phyloP scores from a whole-genome alignment of 2,888 invertebrate genomes.

The Polyommatus icarus region DNA sequence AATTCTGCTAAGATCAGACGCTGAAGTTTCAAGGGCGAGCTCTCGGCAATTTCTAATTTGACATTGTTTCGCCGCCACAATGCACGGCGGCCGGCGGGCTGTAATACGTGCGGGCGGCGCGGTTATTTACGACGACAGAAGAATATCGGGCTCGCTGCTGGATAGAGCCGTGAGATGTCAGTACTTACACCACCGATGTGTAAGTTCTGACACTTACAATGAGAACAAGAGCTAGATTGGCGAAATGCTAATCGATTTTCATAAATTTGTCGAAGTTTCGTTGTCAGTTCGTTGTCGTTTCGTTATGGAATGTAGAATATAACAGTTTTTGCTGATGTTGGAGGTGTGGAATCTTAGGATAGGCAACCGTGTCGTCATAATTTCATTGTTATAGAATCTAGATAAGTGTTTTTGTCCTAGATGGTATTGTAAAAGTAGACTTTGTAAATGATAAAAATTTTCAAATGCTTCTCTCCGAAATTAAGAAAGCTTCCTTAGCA shows the following conservation, averaged over 20 bases:
- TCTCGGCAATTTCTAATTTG: not conserved
- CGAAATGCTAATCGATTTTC: conserved; percentile 30
- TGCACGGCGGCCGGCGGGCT: conserved; percentile 40
- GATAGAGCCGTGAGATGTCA: conserved; percentile 47
- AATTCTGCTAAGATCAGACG: not conserved
- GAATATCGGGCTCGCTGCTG: conserved; percentile 43
- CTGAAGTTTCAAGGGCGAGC: not conserved
- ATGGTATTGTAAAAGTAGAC: too few relatives aligned
- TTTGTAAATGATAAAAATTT: not conserved
- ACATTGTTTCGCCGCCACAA: conserved; percentile 30
- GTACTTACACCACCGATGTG: conserved; percentile 39
- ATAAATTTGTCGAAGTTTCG: not conserved
- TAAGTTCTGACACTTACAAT: conserved; percentile 51
- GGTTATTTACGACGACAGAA: conserved; percentile 47
- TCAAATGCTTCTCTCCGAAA: not conserved
- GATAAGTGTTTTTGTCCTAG: too few relatives aligned
- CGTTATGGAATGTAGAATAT: not conserved
- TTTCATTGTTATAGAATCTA: too few relatives aligned
- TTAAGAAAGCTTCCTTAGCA: not conserved
- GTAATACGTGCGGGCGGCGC: conserved; percentile 42
- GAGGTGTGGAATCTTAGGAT: too few relatives aligned
- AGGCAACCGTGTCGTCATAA: too few relatives aligned
- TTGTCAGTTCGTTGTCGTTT: not conserved
- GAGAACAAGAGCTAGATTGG: conserved; percentile 61
- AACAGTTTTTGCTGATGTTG: not conserved